Evolutionary conservation across 1,140 invertebrate genomes (phyloP).

Genomic region (Phthorimaea operculella): DNA sequence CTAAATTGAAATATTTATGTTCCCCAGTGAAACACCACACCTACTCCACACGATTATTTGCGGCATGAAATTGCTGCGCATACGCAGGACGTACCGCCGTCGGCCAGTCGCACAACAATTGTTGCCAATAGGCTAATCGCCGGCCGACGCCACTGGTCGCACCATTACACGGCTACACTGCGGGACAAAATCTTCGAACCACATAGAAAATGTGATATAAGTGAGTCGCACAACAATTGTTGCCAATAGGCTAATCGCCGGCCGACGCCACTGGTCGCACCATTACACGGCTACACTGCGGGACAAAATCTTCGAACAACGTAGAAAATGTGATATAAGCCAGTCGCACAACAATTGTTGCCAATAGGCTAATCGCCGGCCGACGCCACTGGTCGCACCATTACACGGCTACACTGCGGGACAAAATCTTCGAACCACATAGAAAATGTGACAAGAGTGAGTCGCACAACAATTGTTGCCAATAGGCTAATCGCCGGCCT

Average conservation of each 20-base stretch:
- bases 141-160: constrained; percentile 57
- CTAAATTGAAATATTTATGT: too few relatives aligned
- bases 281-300: constrained; percentile 43
- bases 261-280: constrained; percentile 58
- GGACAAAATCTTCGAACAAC: constrained; percentile 17
- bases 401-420: constrained; percentile 38
- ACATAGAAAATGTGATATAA: too few relatives aligned
- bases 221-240: constrained; percentile 65
- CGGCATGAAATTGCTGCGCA: constrained; percentile 32
- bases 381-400: constrained; percentile 60
- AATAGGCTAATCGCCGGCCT: constrained; percentile 59
- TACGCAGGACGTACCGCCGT: constrained; percentile 17
- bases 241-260: constrained; percentile 59
- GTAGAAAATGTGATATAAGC: too few relatives aligned
- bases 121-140: constrained; percentile 59
- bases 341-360: constrained; percentile 63
- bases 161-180: constrained; percentile 49
- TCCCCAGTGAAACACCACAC: too few relatives aligned
- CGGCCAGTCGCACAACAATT: constrained; percentile 63
- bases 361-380: constrained; percentile 59
- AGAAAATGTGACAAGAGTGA: too few relatives aligned
- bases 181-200: constrained; percentile 15
- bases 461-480: constrained; percentile 62
- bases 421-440: constrained; percentile 17
- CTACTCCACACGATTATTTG: neutral